Evolutionary conservation across 2,113 vertebrate genomes (phyloP), one percentile per base, ranked within the genome.

Genomic region (Stigmatopora argus): DNA sequence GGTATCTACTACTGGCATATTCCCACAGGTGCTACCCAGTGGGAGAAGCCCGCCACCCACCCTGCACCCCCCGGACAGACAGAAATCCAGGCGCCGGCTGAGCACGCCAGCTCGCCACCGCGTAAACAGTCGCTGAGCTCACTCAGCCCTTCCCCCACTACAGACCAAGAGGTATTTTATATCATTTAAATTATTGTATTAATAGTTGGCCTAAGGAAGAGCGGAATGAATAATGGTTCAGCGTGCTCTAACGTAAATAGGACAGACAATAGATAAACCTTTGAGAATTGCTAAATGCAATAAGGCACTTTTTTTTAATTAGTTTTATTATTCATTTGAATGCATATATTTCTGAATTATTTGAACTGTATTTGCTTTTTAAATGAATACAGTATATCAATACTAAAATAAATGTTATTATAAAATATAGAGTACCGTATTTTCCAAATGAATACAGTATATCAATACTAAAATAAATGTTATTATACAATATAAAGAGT

Each of bases 1-100:
- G 97, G 96, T 47, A 92, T 93, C 88, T 99, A 99, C 84, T 99
- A 98, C 65, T 99, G 97, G 97, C 96, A 98, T 86, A 95, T 98
- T 87, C 97, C 97, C 41, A 99, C 96, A 4, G 97, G 97, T 76
- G 92, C 96, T 47, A 99, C 97, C 26, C 97, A 99, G 71, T 99
- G 97, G 97, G 95, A 98, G 62, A 91, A 90, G 67, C 97, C 97
- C 3, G 91, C 92, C 65, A 75, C 87, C 70, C 85, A 87, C 66
- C 78, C 88, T 4, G 88, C 91, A 41, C 76, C 88, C 44, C 78
- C 90, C 59, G 90, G 86, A 17, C 91, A 90, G 74, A 64, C 65
- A 6, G 79, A 83, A 55, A 23, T 75, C 62, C 65, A 65, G 64
- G 62, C 60, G 44, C 58, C 63, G 14, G 74, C 47, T 2, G 75